Conservation (phyloP, 1,140 invertebrate genomes). For the Arion vulgaris region DNA sequence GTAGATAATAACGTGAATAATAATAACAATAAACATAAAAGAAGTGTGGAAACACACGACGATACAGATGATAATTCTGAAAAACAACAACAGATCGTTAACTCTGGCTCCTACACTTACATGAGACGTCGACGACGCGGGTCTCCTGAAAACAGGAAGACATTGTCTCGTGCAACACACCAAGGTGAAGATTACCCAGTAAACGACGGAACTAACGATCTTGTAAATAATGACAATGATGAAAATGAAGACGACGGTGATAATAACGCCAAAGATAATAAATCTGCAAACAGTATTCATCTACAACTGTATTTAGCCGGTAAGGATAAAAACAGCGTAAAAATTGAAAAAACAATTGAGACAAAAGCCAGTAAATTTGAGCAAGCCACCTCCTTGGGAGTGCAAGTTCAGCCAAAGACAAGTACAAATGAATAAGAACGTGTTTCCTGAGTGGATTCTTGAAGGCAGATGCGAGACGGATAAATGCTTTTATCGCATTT, state of each 20-base stretch:
- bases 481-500: constrained; percentile 60
- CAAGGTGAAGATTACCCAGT: not conserved
- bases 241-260: not conserved
- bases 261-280: not conserved
- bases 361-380: constrained; percentile 45
- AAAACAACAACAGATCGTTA: not conserved
- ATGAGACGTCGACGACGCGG: constrained; percentile 43
- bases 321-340: constrained; percentile 49
- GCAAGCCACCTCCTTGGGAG: constrained; percentile 52
- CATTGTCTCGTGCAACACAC: not conserved
- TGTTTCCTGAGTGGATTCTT: constrained; percentile 54
- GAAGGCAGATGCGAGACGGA: constrained; percentile 54
- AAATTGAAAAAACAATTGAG: constrained; percentile 47
- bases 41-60: not conserved
- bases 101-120: constrained; percentile 21
- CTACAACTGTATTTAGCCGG: constrained; percentile 35
- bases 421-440: constrained; percentile 47
- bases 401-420: constrained; percentile 54
- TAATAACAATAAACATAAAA: constrained; percentile 12
- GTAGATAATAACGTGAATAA: constrained; percentile 15
- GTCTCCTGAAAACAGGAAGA: constrained; percentile 4
- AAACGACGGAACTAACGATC: not conserved
- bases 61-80: not conserved
- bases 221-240: not conserved
- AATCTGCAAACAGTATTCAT: constrained; percentile 18